Evolutionary conservation across 2,888 invertebrate species (phyloP).

Genomic region (Blera fallax): DNA sequence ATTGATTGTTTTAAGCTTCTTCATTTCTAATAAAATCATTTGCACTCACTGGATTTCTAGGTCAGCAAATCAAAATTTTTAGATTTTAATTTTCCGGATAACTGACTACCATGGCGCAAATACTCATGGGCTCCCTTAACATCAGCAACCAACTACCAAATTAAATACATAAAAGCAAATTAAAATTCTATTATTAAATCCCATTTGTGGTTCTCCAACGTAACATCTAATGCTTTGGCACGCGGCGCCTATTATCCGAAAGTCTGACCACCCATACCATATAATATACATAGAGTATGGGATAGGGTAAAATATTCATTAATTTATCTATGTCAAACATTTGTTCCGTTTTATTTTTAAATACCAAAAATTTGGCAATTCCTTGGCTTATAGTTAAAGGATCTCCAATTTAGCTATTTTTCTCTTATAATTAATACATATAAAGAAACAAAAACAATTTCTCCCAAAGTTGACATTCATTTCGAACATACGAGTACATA

Average conservation of each 20-base stretch:
- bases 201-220: constrained; percentile 17
- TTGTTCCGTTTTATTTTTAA: neutral
- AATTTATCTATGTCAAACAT: neutral
- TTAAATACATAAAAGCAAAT: constrained; percentile 15
- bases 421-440: neutral
- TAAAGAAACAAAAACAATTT: neutral
- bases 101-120: neutral
- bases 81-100: neutral
- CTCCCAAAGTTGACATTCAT: neutral
- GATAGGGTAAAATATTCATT: neutral
- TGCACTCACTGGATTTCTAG: no score
- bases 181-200: constrained; percentile 34
- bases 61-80: no score
- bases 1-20: no score
- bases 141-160: constrained; percentile 5
- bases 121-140: neutral
- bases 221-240: constrained; percentile 25
- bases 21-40: no score
- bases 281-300: neutral
- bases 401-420: neutral
- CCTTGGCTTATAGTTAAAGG: neutral
- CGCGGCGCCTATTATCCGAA: constrained; percentile 21
- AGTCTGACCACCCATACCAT: neutral
- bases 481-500: neutral
- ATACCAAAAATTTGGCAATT: neutral